Conservation (phyloP, 2,113 vertebrate genomes). For the Turdus rufiventris region DNA sequence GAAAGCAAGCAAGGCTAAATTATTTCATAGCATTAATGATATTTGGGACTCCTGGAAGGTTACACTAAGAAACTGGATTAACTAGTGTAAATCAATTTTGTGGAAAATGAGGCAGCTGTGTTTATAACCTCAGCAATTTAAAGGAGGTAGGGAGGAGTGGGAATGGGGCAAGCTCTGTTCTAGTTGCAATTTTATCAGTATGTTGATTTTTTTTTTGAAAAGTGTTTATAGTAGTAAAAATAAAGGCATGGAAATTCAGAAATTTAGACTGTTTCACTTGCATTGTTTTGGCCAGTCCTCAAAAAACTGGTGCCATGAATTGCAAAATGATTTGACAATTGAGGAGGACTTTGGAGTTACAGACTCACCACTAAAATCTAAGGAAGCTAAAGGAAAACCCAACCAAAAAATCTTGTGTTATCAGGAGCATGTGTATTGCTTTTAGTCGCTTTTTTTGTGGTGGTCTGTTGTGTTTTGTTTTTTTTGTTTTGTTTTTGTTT, state of each 20-base stretch:
- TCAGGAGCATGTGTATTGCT: not conserved
- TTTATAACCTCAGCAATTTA: not conserved
- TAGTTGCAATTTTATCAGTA: not conserved
- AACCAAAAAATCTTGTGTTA: not conserved
- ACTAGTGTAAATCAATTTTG: slow-evolving; percentile 8
- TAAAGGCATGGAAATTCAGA: not conserved
- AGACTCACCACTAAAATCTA: not conserved
- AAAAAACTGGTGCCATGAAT: not conserved
- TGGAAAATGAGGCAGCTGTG: not conserved
- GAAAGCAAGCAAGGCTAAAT: not conserved
- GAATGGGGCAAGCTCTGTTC: not conserved
- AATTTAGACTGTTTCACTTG: not conserved
- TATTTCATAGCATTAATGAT: not conserved
- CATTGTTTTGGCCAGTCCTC: not conserved
- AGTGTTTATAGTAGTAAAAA: not conserved
- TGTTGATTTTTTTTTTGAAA: not conserved
- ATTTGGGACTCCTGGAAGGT: not conserved
- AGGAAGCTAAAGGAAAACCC: not conserved
- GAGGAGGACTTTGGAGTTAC: not conserved
- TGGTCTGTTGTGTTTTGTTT: no score
- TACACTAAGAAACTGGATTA: not conserved
- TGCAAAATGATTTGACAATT: not conserved
- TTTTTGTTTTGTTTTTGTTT: not conserved
- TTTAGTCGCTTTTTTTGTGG: not conserved
- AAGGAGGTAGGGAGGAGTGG: not conserved